A percentile compares a stretch with the other conserved stretches of the same genome.
phyloP scores from a whole-genome alignment of 1,140 invertebrate species.

The Heliconius hermathena region DNA sequence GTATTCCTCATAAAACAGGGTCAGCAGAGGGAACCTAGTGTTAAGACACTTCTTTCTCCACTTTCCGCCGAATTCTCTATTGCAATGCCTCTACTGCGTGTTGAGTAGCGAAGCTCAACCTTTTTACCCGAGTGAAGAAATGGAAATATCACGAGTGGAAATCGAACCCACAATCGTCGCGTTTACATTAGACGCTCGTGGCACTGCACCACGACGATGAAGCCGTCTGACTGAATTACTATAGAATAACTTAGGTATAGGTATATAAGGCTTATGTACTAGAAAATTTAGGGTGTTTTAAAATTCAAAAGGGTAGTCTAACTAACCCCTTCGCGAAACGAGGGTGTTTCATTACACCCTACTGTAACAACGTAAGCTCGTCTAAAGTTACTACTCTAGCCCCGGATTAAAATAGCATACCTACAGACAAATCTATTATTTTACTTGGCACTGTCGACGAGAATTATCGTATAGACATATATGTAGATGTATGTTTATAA shows the following conservation, averaged over 20 bases:
- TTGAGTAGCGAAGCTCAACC: no score
- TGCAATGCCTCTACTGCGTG: no score
- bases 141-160: no score
- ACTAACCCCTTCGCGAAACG: neutral
- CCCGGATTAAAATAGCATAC: conserved; percentile 2
- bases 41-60: no score
- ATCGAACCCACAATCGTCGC: no score
- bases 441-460: neutral
- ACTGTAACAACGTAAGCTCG: conserved; percentile 15
- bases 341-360: conserved; percentile 15
- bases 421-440: conserved; percentile 11
- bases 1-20: no score
- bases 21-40: no score
- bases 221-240: neutral
- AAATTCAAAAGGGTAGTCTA: conserved; percentile 14
- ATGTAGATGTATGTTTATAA: neutral
- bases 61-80: no score
- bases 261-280: conserved; percentile 7
- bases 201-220: no score
- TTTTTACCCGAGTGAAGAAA: no score
- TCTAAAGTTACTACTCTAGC: conserved; percentile 13
- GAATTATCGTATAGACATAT: neutral
- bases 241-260: neutral
- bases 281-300: conserved; percentile 7
- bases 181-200: no score